A percentile compares a stretch with the other conserved stretches of the same genome.
Conservation (phyloP, 2,888 invertebrate genomes). For the Acronicta aceris region DNA sequence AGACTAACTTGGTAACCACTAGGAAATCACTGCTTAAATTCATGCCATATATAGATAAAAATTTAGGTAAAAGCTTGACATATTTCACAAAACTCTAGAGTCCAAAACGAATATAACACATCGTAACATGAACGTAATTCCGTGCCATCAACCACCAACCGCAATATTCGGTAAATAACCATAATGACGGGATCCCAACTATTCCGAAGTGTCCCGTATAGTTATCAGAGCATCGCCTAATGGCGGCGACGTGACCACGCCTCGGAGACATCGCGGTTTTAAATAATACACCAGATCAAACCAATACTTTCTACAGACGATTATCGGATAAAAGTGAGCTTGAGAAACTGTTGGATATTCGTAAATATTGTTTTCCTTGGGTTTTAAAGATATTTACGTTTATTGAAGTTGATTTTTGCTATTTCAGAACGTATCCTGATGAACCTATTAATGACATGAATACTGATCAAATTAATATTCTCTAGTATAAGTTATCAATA, state of each 20-base stretch:
- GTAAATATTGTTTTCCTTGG: constrained; percentile 14
- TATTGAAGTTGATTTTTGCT: neutral
- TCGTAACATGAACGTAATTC: constrained; percentile 14
- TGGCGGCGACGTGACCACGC: constrained; percentile 69
- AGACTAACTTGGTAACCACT: too few species aligned
- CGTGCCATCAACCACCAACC: constrained; percentile 39
- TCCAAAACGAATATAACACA: constrained; percentile 5
- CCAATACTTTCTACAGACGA: constrained; percentile 58
- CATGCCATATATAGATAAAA: too few species aligned
- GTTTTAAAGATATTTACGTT: constrained; percentile 7
- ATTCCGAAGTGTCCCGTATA: constrained; percentile 55
- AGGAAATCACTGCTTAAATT: too few species aligned
- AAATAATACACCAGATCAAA: constrained; percentile 48
- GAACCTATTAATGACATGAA: neutral
- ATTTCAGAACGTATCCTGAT: neutral
- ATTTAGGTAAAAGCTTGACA: too few species aligned
- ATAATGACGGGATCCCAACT: constrained; percentile 52
- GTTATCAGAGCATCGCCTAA: constrained; percentile 73
- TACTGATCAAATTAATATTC: neutral
- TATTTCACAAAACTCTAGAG: too few species aligned
- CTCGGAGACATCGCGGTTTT: constrained; percentile 50
- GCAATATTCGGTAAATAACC: constrained; percentile 63
- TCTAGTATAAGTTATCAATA: too few species aligned
- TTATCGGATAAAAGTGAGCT: constrained; percentile 56
- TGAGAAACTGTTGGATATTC: constrained; percentile 35